These are phyloP conservation scores for Aphodius sticticus DNA, from an alignment of 2,888 invertebrate genomes.

Conservation along the genomic window DNA sequence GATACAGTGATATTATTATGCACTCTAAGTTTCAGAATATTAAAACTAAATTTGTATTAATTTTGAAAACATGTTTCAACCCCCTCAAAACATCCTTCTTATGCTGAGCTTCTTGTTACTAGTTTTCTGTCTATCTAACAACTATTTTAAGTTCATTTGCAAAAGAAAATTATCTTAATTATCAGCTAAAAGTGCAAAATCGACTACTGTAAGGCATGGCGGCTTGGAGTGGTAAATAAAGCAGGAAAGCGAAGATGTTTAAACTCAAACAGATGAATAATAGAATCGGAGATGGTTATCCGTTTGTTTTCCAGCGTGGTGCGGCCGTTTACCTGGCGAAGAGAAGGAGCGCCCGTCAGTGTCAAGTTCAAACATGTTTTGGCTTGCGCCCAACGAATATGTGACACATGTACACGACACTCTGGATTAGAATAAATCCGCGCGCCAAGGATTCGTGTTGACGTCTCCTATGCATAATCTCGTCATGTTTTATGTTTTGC, in stretches of 20 bases:
- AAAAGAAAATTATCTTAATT: too few species aligned
- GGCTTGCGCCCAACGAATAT: constrained; percentile 21
- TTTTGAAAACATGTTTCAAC: too few species aligned
- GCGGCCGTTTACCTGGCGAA: constrained; percentile 18
- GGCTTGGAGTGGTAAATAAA: background rate
- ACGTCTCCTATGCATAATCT: background rate
- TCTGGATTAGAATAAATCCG: constrained; percentile 18
- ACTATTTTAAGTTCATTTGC: too few species aligned
- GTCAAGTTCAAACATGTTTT: constrained; percentile 23
- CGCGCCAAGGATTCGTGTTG: background rate
- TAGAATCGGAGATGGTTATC: constrained; percentile 18
- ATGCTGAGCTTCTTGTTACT: too few species aligned
- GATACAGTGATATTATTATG: too few species aligned
- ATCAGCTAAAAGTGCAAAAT: background rate
- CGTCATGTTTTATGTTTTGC: too few species aligned
- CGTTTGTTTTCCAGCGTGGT: background rate
- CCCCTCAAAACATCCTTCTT: too few species aligned
- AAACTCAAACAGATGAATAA: constrained; percentile 16
- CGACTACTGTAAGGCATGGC: background rate
- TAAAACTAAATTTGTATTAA: too few species aligned
- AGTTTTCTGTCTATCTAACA: too few species aligned
- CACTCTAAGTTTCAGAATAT: too few species aligned
- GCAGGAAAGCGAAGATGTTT: background rate
- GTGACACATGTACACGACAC: constrained; percentile 22
- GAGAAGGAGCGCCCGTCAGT: constrained; percentile 6